Base-by-base conservation (phyloP, 92 coral and sea anemone species). In the Diadumene lineata region DNA sequence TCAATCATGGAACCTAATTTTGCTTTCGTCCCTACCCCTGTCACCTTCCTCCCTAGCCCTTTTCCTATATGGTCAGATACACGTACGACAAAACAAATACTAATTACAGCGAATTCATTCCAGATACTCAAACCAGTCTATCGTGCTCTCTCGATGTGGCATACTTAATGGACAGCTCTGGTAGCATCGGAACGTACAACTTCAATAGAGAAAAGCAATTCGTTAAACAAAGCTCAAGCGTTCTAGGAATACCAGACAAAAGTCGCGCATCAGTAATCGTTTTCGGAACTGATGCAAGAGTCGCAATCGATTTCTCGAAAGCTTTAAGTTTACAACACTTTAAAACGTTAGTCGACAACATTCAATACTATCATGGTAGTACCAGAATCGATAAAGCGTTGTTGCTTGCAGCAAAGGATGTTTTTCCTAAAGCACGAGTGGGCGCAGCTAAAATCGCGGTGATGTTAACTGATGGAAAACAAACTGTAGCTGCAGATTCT, bases 401-500 rank as follows among this genome's bases (percentile, higher is more conserved):
- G 25, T 24, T 25, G 0, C 16, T 74, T 27, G 79, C 79, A 13
- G 79, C 79, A 1, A 60, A 63, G 30, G 60, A 61, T 10, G 79
- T 74, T 2, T 74, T 74, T 32, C 79, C 79, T 6, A 15, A 74
- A 8, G 68, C 78, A 0, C 34, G 79, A 11, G 24, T 58, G 16
- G 64, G 60, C 27, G 81, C 71, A 15, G 70, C 66, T 29, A 84
- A 84, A 60, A 26, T 84, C 17, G 88, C 88, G 24, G 48, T 84
- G 1, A 66, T 84, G 0, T 28, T 84, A 22, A 84, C 88, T 17
- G 88, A 84, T 26, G 88, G 88, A 7, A 66, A 72, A 50, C 84
- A 77, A 34, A 57, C 73, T 27, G 44, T 27, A 18, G 75, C 73
- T 27, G 44, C 34, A 18, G 75, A 81, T 55, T 71, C 70, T 0